Base-by-base conservation (phyloP, 2,888 invertebrate species). In the Bombyx huttoni region DNA sequence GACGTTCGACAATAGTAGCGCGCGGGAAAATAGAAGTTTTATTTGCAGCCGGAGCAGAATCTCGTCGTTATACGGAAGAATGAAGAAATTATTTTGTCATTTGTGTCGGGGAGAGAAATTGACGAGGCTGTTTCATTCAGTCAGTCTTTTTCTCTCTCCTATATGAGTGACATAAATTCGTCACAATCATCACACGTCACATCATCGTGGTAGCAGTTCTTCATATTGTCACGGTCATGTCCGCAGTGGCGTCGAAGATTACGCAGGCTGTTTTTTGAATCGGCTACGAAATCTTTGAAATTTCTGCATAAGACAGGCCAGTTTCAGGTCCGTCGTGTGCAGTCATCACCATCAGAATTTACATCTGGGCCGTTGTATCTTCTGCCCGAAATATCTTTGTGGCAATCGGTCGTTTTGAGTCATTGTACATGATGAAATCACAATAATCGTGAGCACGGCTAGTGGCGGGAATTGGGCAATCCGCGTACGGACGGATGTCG, bases 131-230 rank as follows among this genome's bases (percentile, higher is more conserved):
- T 86, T 80, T 65, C 63, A 71, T 73, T 69, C 72, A 92, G 92
- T 92, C 92, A 92, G 92, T 92, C 92, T 92, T 92, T 92, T 92
- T 92, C 92, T 92, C 92, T 92, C 92, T 92, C 92, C 92, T 92
- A 92, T 92, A 89, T 86, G 88, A 83, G 81, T 73, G 81, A 83
- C 89, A 90, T 89, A 74, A 77, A 70, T 67, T 62, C 81, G 58
- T 68, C 88, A 51, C 50, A 52, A 52, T 46, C 54, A n/a, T n/a
- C n/a, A n/a, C n/a, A n/a, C n/a, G n/a, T n/a, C n/a, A n/a, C 59
- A 51, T 13, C 54, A 54, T 57, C 58, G 59, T 52, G 52, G 52
- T 56, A 54, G 53, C 56, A 52, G 55, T 54, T 35, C 49, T 49
- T 51, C 40, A 40, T 40, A 49, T 52, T 51, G 58, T 55, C 54